These are phyloP conservation scores for Dynastes grantii DNA, from an alignment of 2,888 invertebrate genomes.

Conservation along the genomic window DNA sequence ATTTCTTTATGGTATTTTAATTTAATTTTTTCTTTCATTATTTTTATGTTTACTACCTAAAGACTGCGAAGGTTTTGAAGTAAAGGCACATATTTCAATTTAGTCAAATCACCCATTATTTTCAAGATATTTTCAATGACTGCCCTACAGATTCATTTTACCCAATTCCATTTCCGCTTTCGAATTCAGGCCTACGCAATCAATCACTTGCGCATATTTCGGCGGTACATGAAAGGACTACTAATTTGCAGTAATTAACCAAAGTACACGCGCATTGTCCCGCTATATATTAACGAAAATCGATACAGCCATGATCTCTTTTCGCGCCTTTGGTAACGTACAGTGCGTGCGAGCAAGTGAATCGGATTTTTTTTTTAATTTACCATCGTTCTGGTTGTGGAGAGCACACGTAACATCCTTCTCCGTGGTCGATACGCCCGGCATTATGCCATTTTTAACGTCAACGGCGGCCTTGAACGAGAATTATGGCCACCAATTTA, in stretches of 20 bases:
- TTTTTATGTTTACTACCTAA: no score
- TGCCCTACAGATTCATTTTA: background rate
- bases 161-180: background rate
- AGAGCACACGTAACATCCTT: slow-evolving; percentile 2
- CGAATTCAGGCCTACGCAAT: background rate
- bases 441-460: slow-evolving; percentile 28
- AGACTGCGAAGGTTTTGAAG: no score
- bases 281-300: slow-evolving; percentile 40
- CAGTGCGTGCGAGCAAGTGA: background rate
- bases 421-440: slow-evolving; percentile 6
- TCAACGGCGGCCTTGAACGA: slow-evolving; percentile 28
- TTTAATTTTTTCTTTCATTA: no score
- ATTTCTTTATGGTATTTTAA: no score
- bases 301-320: slow-evolving; percentile 46
- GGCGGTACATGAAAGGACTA: slow-evolving; percentile 18
- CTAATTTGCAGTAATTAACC: slow-evolving; percentile 28
- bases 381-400: no score
- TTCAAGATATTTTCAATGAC: no score
- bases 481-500: slow-evolving; percentile 36
- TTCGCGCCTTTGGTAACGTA: slow-evolving; percentile 10
- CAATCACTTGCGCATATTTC: background rate
- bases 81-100: no score
- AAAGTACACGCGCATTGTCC: background rate
- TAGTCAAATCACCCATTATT: no score
- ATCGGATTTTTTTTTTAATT: background rate